Conservation (phyloP, 2,797 vertebrate genomes). For the Megaceryle alcyon region DNA sequence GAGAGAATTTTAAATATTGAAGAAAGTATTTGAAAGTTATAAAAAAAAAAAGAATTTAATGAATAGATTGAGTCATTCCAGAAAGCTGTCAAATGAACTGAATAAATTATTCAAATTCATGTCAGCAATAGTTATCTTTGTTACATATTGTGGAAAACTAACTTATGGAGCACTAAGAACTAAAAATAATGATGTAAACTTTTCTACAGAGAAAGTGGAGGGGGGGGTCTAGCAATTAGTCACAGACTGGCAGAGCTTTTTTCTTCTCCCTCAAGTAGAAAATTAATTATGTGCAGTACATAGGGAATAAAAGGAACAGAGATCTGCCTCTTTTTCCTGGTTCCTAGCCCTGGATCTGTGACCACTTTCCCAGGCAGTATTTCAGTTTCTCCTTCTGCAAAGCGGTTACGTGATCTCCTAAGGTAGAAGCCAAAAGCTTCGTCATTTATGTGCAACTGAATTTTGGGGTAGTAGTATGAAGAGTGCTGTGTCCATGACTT, state of each 20-base stretch:
- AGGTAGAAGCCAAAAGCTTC: not conserved
- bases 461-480: not conserved
- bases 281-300: not conserved
- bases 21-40: conserved; percentile 32
- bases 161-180: not conserved
- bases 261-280: not conserved
- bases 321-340: not conserved
- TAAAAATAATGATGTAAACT: conserved; percentile 2
- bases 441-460: not conserved
- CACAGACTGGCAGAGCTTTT: not conserved
- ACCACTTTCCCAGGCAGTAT: not conserved
- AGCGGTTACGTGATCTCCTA: not conserved
- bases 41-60: conserved; percentile 30
- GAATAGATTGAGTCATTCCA: conserved; percentile 46
- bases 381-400: not conserved
- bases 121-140: not conserved
- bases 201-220: not conserved
- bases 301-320: not conserved
- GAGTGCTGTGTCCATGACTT: not conserved
- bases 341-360: not conserved
- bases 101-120: conserved; percentile 21
- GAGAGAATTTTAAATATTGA: conserved; percentile 53
- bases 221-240: not conserved
- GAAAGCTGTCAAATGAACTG: conserved; percentile 12
- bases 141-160: not conserved